A percentile compares a stretch with the other conserved stretches of the same genome.
Evolutionary conservation across 2,888 invertebrate genomes (phyloP).

Genomic region (Agrilus cyanescens): DNA sequence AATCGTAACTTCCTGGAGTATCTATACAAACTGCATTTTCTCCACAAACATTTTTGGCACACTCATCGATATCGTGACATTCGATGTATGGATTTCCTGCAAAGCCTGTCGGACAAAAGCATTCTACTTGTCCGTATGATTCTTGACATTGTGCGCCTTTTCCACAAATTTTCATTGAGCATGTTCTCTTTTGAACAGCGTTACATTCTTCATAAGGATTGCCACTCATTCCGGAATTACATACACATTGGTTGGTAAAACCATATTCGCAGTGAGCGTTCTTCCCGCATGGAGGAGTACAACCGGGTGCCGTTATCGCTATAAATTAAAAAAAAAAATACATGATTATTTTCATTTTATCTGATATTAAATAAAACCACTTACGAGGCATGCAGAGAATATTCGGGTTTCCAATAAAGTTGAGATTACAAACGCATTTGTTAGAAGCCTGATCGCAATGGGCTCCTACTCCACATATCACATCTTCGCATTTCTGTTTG

Average conservation of each 20-base stretch:
- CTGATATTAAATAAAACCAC: conserved; percentile 28
- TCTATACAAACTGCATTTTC: conserved; percentile 83
- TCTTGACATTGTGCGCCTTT: conserved; percentile 68
- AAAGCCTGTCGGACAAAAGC: conserved; percentile 72
- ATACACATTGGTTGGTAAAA: conserved; percentile 63
- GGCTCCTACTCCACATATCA: conserved; percentile 81
- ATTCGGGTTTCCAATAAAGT: conserved; percentile 82
- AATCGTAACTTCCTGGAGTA: conserved; percentile 78
- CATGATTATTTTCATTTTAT: neutral
- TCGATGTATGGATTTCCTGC: conserved; percentile 78
- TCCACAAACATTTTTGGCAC: conserved; percentile 64
- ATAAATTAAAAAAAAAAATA: conserved; percentile 25
- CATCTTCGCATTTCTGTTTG: conserved; percentile 75
- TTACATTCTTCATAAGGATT: conserved; percentile 80
- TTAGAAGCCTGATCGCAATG: conserved; percentile 70
- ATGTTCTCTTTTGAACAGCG: conserved; percentile 56
- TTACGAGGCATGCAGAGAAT: conserved; percentile 85
- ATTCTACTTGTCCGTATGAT: conserved; percentile 61
- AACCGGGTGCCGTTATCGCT: conserved; percentile 68
- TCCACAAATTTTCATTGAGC: conserved; percentile 64
- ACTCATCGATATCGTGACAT: conserved; percentile 78
- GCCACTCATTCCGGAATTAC: conserved; percentile 71
- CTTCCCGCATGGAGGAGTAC: conserved; percentile 66
- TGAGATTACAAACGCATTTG: conserved; percentile 75
- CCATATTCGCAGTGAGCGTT: conserved; percentile 85